Conservation (phyloP, 2,888 invertebrate genomes). For the Deilephila porcellus region DNA sequence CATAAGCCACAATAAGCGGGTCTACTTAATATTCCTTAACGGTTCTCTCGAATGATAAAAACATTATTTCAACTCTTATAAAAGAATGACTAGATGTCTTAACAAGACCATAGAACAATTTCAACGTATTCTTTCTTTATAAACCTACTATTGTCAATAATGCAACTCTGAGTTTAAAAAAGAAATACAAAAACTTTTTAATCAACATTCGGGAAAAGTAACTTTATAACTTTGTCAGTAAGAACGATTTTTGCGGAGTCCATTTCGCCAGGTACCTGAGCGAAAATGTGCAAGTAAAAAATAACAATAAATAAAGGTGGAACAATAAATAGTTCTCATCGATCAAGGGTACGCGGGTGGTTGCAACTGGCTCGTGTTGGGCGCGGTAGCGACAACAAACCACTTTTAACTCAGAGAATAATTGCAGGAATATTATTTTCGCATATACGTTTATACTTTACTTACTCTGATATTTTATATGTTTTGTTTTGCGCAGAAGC, state of each 20-base stretch:
- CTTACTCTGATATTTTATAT: too few species aligned
- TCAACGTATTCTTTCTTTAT: not conserved
- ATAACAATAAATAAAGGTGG: conserved; percentile 9
- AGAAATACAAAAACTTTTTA: not conserved
- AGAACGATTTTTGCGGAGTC: not conserved
- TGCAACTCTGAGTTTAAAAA: not conserved
- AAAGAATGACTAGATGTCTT: too few species aligned
- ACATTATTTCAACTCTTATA: too few species aligned
- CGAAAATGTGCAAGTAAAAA: conserved; percentile 7
- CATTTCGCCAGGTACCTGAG: too few species aligned
- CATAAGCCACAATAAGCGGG: too few species aligned
- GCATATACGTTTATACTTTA: not conserved
- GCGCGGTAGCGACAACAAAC: not conserved
- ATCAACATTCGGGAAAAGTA: not conserved
- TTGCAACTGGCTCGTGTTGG: not conserved
- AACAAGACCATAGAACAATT: not conserved
- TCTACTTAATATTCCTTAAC: too few species aligned
- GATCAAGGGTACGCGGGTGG: conserved; percentile 9
- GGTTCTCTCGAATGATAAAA: too few species aligned
- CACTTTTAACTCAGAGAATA: not conserved
- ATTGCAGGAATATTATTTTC: not conserved
- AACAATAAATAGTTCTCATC: conserved; percentile 14
- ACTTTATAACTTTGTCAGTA: not conserved
- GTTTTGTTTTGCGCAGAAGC: too few species aligned
- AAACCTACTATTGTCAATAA: not conserved